Conservation (phyloP, 1,140 invertebrate species). For the Papilio xuthus region DNA sequence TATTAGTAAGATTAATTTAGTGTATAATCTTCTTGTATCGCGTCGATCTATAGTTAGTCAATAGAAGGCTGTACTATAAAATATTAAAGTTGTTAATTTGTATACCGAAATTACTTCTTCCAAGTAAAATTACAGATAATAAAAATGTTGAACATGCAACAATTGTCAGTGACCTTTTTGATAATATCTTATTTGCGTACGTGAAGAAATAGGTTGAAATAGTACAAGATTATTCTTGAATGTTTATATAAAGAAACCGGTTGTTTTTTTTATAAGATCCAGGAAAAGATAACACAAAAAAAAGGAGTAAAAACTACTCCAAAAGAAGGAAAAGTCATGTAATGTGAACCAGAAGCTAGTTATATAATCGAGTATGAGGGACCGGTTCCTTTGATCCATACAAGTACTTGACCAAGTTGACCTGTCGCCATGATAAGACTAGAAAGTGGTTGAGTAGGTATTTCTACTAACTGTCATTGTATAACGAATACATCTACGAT, state of each 20-base stretch:
- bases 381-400: conserved; percentile 36
- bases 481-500: background rate
- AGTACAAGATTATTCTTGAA: background rate
- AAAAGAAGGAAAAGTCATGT: conserved; percentile 39
- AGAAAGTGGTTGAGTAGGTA: conserved; percentile 29
- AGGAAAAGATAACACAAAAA: conserved; percentile 18
- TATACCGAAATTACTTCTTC: conserved; percentile 4
- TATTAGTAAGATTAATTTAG: too few relatives aligned
- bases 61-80: background rate
- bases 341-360: conserved; percentile 35
- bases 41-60: background rate
- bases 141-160: conserved; percentile 15
- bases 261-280: conserved; percentile 13
- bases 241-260: background rate
- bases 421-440: conserved; percentile 35
- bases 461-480: conserved; percentile 13
- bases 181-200: conserved; percentile 13
- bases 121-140: background rate
- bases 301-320: conserved; percentile 16
- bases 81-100: background rate
- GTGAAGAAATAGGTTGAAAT: conserved; percentile 22
- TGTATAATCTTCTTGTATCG: background rate
- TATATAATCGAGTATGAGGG: conserved; percentile 27
- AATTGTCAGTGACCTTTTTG: conserved; percentile 26
- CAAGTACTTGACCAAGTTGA: conserved; percentile 38